A percentile compares a stretch with the other conserved stretches of the same genome.
phyloP scores from a whole-genome alignment of 2,113 vertebrate genomes.

The Chionomys nivalis region DNA sequence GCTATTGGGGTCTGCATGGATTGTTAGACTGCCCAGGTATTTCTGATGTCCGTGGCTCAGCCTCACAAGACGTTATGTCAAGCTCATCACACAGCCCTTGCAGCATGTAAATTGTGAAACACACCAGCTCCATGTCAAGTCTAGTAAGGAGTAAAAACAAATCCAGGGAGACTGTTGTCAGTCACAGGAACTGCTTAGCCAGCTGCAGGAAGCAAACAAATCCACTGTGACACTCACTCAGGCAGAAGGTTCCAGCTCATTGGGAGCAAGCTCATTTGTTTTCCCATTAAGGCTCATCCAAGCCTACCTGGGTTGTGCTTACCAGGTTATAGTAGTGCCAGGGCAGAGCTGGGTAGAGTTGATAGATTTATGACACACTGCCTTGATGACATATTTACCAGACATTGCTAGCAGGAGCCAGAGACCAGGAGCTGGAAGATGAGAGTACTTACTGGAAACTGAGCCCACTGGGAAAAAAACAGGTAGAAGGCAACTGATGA shows the following conservation, averaged over 20 bases:
- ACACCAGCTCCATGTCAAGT: background rate
- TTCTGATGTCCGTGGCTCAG: background rate
- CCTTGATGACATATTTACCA: constrained; percentile 54
- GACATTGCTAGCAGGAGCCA: background rate
- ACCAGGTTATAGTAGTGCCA: background rate
- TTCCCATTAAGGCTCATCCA: constrained; percentile 56
- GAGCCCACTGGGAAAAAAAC: background rate
- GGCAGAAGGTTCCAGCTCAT: constrained; percentile 71
- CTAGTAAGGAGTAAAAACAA: constrained; percentile 7
- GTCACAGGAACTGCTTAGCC: constrained; percentile 57
- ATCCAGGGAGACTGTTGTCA: constrained; percentile 61
- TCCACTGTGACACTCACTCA: constrained; percentile 47
- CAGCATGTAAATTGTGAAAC: background rate
- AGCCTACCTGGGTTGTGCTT: constrained; percentile 41
- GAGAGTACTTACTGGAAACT: background rate
- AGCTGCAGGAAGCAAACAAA: constrained; percentile 75
- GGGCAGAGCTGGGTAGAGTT: constrained; percentile 32
- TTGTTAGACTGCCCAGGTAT: rapidly evolving
- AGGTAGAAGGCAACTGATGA: background rate
- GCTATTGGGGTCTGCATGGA: rapidly evolving
- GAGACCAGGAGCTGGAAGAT: background rate
- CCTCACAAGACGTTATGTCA: rapidly evolving
- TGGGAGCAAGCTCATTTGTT: constrained; percentile 54
- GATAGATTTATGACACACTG: constrained; percentile 57
- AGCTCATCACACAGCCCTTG: constrained; percentile 41